phyloP scores from a whole-genome alignment of 2,888 invertebrate genomes.

The Drosophila rubida region DNA sequence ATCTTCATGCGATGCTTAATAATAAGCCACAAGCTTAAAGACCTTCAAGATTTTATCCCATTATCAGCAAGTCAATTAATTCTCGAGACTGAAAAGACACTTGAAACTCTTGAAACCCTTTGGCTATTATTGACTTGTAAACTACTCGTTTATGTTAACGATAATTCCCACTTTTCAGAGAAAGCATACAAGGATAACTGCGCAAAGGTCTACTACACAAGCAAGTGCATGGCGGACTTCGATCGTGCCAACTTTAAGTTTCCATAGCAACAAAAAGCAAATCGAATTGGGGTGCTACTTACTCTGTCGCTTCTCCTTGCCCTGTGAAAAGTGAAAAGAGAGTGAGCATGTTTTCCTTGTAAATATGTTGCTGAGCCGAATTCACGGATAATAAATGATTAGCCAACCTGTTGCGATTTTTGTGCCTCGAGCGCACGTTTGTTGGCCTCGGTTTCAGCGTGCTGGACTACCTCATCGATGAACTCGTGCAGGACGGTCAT shows the following conservation, averaged over 20 bases:
- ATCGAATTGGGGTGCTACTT: constrained; percentile 54
- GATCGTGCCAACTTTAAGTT: constrained; percentile 78
- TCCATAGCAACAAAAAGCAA: constrained; percentile 65
- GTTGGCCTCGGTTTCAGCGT: constrained; percentile 87
- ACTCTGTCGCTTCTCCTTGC: constrained; percentile 82
- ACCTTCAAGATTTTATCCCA: no score
- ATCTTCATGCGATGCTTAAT: no score
- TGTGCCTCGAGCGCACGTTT: constrained; percentile 85
- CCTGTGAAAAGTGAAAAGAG: constrained; percentile 61
- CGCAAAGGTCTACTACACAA: constrained; percentile 76
- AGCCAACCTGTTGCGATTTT: constrained; percentile 86
- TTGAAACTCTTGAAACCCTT: no score
- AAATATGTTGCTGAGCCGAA: constrained; percentile 11
- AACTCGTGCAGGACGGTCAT: constrained; percentile 87
- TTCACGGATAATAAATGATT: constrained; percentile 40
- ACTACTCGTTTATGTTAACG: neutral
- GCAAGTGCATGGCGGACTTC: constrained; percentile 80
- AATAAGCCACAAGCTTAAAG: no score
- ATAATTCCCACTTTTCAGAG: constrained; percentile 57
- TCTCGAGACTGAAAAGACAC: no score
- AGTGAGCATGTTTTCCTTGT: neutral
- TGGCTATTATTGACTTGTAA: neutral
- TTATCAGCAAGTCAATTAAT: no score
- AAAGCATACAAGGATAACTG: constrained; percentile 81
- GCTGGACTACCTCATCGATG: constrained; percentile 87